Evolutionary conservation across 2,113 vertebrate species (phyloP).

Genomic region (Grammomys dolichurus): DNA sequence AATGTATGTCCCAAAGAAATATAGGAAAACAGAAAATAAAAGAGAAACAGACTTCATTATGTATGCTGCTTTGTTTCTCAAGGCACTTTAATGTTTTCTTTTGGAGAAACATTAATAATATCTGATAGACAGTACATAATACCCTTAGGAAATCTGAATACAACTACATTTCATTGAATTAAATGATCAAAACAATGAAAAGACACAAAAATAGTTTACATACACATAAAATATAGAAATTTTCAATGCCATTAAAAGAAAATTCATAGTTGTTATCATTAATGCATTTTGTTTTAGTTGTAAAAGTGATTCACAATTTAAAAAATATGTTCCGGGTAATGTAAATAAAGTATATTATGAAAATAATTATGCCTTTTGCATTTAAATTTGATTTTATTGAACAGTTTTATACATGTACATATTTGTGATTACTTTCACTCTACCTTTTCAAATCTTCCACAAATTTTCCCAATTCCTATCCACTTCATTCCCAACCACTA

Average conservation of each 20-base stretch:
- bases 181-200: neutral
- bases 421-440: neutral
- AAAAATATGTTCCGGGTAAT: constrained; percentile 46
- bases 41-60: neutral
- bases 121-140: neutral
- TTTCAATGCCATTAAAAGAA: neutral
- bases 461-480: neutral
- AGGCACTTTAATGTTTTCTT: constrained; percentile 38
- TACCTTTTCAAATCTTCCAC: neutral
- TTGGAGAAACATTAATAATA: constrained; percentile 53
- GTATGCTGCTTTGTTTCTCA: constrained; percentile 4
- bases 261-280: constrained; percentile 32
- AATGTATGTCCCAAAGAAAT: constrained; percentile 37
- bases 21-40: neutral
- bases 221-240: neutral
- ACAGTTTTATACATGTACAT: neutral
- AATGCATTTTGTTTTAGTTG: constrained; percentile 21
- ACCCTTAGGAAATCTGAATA: constrained; percentile 32
- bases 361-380: neutral
- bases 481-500: neutral
- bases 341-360: neutral
- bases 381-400: neutral
- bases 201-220: neutral
- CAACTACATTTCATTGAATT: neutral
- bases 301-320: constrained; percentile 29